Base-by-base conservation (phyloP, 2,888 invertebrate genomes). In the Matsumyia berberina region DNA sequence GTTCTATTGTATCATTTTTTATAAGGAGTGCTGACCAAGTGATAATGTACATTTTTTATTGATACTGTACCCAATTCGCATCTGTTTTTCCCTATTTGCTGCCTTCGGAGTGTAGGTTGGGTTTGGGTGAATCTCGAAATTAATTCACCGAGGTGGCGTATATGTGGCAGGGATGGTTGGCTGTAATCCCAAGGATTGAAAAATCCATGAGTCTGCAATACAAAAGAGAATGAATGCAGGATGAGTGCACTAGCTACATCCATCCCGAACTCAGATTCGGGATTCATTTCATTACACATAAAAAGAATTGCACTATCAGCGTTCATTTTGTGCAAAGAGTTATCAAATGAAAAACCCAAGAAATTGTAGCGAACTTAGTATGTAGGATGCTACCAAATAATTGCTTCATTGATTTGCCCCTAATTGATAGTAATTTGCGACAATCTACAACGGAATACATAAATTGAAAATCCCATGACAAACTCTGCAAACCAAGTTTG, bases 21-120 rank as follows among this genome's bases (percentile, higher is more conserved):
- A 70, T 58, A 64, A 51, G 53, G 35, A 70, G 77, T 82, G 77
- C 81, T 82, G 81, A 82, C 81, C 70, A 82, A 82, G 81, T 76
- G 69, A 81, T 69, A 82, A 77, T 82, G 70, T 76, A 77, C 58
- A 70, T 70, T 77, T 77, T 81, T 77, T 81, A 81, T 81, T 81
- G 80, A 74, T 74, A 66, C 67, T 67, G 60, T 17, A 69, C 35
- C 62, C 69, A 55, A 74, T 74, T 69, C 55, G 37, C 37, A 69
- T 73, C 58, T 7, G 64, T 66, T 42, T 19, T 44, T 67, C 49
- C 3, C 37, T 44, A 62, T 74, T 81, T 69, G 44, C 24, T 72
- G 4, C 53, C n/a, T 70, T 17, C 64, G 69, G 51, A 64, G 70
- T 70, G 37, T 70, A 46, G 70, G 44, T 46, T 58, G 64, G 64